phyloP scores from a whole-genome alignment of 2,888 invertebrate species.

The Catonia carolina region DNA sequence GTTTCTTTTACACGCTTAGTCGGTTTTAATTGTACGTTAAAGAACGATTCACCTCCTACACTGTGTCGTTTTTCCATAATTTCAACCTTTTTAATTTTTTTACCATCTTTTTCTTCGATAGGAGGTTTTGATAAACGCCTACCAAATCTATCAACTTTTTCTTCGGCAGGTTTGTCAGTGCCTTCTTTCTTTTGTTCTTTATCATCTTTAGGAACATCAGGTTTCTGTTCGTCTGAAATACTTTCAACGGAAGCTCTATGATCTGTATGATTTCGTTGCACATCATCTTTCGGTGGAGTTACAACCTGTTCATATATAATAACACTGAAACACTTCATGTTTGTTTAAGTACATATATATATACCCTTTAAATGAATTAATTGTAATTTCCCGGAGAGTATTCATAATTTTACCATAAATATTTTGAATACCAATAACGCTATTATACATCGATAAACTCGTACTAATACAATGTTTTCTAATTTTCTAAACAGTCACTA shows the following conservation, averaged over 20 bases:
- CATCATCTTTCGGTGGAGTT: not conserved
- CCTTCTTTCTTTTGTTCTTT: constrained; percentile 2
- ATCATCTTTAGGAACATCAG: constrained; percentile 11
- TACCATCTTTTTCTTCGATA: constrained; percentile 20
- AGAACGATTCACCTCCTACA: constrained; percentile 25
- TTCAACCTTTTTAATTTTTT: constrained; percentile 23
- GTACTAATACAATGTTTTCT: no score
- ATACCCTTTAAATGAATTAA: not conserved
- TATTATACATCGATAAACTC: no score
- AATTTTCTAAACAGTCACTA: no score
- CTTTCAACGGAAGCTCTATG: not conserved
- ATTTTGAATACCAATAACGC: no score
- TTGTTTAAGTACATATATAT: not conserved
- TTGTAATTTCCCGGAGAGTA: no score
- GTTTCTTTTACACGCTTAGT: constrained; percentile 21
- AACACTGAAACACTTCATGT: not conserved
- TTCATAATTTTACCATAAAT: no score
- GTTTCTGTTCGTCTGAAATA: constrained; percentile 14
- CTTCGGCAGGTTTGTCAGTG: not conserved
- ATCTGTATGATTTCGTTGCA: no score
- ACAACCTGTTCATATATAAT: not conserved
- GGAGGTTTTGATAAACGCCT: constrained; percentile 14
- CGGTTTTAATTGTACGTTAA: constrained; percentile 24
- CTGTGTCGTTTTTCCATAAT: constrained; percentile 22
- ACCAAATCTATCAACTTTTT: not conserved